phyloP scores from a whole-genome alignment of 1,140 invertebrate genomes.

The Amyelois transitella region DNA sequence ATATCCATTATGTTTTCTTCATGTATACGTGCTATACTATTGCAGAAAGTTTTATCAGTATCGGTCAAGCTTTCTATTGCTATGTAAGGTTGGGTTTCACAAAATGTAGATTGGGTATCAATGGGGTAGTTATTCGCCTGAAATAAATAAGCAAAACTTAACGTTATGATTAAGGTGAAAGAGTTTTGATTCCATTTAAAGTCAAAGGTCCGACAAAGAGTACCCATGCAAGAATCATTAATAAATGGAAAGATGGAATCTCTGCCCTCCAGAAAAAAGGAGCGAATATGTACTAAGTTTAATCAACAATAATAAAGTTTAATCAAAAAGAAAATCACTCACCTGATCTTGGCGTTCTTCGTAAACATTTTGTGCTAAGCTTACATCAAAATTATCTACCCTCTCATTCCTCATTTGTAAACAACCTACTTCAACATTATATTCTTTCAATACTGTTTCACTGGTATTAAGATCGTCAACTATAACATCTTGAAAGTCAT shows the following conservation, averaged over 20 bases:
- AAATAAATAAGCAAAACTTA: background rate
- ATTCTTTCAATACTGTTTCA: constrained; percentile 7
- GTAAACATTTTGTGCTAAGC: background rate
- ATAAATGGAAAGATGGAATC: no score
- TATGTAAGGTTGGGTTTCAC: constrained; percentile 4
- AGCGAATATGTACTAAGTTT: no score
- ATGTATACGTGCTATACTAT: background rate
- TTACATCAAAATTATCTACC: background rate
- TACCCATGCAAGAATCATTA: no score
- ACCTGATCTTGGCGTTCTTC: background rate
- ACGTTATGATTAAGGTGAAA: background rate
- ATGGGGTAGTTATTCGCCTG: background rate
- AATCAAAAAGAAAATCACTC: background rate
- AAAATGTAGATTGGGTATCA: constrained; percentile 6
- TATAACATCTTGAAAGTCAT: constrained; percentile 18
- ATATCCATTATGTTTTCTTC: background rate
- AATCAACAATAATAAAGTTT: background rate
- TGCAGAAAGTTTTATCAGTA: constrained; percentile 1
- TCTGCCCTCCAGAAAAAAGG: no score
- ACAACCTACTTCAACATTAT: background rate
- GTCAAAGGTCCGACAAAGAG: no score
- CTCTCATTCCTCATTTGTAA: background rate
- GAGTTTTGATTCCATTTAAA: background rate
- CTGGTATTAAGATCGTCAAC: background rate
- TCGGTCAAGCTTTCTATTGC: background rate